Conservation (phyloP, 2,113 vertebrate species). For the Geococcyx californianus region DNA sequence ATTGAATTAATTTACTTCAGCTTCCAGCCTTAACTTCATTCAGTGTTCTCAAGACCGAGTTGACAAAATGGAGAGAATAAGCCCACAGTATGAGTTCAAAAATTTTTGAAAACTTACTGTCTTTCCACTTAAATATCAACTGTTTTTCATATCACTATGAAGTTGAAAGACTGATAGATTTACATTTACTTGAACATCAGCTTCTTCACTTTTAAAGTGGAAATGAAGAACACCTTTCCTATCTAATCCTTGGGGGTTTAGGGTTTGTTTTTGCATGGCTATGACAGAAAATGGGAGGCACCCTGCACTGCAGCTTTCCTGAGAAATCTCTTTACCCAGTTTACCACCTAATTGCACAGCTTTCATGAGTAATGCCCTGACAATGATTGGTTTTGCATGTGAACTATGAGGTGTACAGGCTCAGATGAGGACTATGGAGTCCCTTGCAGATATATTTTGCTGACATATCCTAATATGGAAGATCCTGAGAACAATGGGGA, state of each 20-base stretch:
- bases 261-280: neutral
- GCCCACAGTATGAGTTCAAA: neutral
- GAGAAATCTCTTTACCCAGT: neutral
- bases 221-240: neutral
- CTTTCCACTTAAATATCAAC: neutral
- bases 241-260: neutral
- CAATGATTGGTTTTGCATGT: neutral
- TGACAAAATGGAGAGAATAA: neutral
- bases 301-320: neutral
- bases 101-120: neutral
- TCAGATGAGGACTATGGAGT: neutral
- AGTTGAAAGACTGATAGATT: neutral
- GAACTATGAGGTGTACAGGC: neutral
- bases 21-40: neutral
- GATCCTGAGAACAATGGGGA: neutral
- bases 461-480: rapidly evolving
- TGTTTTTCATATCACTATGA: neutral
- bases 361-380: neutral
- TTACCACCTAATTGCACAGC: neutral
- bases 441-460: neutral
- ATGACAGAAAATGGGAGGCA: neutral
- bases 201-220: neutral
- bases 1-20: neutral
- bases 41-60: neutral
- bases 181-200: neutral